These are phyloP conservation scores for Malurus elegans DNA, from an alignment of 2,113 vertebrate species.

Conservation along the genomic window DNA sequence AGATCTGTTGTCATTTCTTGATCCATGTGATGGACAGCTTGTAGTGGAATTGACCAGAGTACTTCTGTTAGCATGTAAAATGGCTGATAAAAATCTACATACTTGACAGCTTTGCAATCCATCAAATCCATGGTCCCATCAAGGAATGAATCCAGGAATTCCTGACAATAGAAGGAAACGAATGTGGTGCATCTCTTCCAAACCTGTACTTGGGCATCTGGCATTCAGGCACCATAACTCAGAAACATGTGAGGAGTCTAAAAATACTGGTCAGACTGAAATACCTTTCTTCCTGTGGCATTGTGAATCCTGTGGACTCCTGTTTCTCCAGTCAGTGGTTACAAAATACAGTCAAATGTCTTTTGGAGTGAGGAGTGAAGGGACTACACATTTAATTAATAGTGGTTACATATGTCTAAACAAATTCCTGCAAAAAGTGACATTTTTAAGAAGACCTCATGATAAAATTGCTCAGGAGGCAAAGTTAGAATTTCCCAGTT, in stretches of 20 bases:
- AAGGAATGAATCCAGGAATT: not conserved
- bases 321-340: not conserved
- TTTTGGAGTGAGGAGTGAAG: not conserved
- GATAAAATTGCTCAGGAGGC: slow-evolving; percentile 67
- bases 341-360: not conserved
- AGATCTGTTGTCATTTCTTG: not conserved
- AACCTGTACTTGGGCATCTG: not conserved
- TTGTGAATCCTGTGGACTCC: not conserved
- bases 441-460: slow-evolving; percentile 65
- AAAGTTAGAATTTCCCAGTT: slow-evolving; percentile 69
- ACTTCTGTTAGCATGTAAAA: not conserved
- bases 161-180: not conserved
- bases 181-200: not conserved
- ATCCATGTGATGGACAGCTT: not conserved
- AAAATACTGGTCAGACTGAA: not conserved
- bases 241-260: not conserved
- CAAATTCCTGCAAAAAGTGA: slow-evolving; percentile 65
- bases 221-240: not conserved
- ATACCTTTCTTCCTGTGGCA: not conserved
- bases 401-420: slow-evolving; percentile 57
- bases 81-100: not conserved
- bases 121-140: not conserved
- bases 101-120: not conserved
- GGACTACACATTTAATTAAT: slow-evolving; percentile 37
- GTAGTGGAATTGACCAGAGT: not conserved